Conservation (phyloP, 2,113 vertebrate genomes). For the Amazona guildingii region DNA sequence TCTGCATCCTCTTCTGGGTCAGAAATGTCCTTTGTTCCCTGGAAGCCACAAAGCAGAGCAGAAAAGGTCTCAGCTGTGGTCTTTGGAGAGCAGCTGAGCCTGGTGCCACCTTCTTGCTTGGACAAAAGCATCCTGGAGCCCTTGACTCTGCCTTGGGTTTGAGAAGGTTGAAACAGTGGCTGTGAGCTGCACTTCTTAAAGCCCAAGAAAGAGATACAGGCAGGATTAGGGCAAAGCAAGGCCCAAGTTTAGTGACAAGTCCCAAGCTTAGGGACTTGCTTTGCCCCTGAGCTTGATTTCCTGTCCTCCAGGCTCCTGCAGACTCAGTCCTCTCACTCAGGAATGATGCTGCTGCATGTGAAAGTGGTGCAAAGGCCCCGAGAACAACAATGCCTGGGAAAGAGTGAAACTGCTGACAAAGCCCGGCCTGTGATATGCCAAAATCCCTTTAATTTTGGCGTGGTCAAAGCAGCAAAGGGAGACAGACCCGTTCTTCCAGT, state of each 20-base stretch:
- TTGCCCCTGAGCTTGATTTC: neutral
- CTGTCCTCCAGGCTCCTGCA: neutral
- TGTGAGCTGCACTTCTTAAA: neutral
- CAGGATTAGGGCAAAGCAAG: neutral
- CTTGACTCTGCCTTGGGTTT: neutral
- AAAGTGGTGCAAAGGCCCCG: neutral
- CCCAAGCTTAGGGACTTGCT: neutral
- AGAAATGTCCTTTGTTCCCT: neutral
- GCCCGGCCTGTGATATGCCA: neutral
- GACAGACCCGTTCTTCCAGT: slow-evolving; percentile 1
- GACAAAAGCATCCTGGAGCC: neutral
- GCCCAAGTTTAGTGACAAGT: neutral
- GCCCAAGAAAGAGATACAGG: rapidly evolving
- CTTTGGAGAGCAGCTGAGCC: neutral
- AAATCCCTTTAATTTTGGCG: neutral
- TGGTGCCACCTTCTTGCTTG: neutral
- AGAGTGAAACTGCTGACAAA: neutral
- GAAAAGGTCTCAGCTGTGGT: neutral
- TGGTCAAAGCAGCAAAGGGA: neutral
- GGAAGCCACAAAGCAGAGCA: neutral
- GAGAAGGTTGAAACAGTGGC: neutral
- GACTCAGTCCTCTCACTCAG: neutral
- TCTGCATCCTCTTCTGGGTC: neutral
- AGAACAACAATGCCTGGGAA: neutral
- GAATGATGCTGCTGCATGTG: rapidly evolving